Conservation (phyloP, 2,113 vertebrate species). For the Tringa solitaria region DNA sequence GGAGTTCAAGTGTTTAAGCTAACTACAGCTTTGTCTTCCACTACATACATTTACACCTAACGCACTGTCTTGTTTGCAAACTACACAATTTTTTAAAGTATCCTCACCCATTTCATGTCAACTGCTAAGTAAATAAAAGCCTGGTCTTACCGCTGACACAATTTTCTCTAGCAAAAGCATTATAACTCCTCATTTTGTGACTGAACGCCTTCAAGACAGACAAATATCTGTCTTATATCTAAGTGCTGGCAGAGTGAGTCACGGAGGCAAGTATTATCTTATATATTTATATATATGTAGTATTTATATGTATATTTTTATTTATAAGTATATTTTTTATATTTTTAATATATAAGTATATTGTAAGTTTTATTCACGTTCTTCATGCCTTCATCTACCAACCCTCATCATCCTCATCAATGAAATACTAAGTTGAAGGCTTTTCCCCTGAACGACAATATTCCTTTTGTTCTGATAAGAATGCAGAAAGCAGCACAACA, state of each 20-base stretch:
- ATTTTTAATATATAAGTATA: too few relatives aligned
- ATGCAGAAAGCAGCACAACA: background rate
- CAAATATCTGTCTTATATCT: background rate
- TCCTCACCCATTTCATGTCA: background rate
- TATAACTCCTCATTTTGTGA: background rate
- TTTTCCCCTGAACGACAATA: background rate
- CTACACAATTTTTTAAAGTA: background rate
- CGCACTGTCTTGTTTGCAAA: background rate
- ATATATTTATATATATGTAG: background rate
- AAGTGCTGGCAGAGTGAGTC: background rate
- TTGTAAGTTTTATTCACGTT: background rate
- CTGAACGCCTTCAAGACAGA: background rate
- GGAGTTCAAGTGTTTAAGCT: background rate
- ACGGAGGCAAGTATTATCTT: background rate
- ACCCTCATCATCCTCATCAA: background rate
- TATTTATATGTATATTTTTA: too few relatives aligned
- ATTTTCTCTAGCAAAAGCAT: background rate
- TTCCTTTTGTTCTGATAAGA: background rate
- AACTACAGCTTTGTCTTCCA: background rate
- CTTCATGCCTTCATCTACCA: background rate
- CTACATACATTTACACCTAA: background rate
- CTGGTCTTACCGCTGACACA: background rate
- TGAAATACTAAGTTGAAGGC: background rate
- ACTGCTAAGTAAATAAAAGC: background rate
- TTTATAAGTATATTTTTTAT: too few relatives aligned